A percentile compares a stretch with the other conserved stretches of the same genome.
phyloP scores from a whole-genome alignment of 1,140 invertebrate species.

The Idris sp. region DNA sequence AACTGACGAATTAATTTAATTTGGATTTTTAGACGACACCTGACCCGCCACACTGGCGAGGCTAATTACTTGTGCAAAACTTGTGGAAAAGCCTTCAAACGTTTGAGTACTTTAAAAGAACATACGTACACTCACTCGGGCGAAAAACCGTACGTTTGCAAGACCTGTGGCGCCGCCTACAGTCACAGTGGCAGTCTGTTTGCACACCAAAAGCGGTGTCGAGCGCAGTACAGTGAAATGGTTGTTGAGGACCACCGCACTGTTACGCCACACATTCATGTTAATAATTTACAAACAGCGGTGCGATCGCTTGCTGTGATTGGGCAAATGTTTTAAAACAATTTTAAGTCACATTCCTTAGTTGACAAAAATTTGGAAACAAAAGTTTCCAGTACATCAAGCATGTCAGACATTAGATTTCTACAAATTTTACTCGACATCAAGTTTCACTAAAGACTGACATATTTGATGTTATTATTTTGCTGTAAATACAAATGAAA shows the following conservation, averaged over 20 bases:
- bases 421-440: too few species aligned
- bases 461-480: too few species aligned
- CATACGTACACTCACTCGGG: conserved; percentile 81
- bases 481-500: too few species aligned
- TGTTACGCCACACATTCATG: conserved; percentile 71
- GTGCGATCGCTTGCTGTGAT: conserved; percentile 75
- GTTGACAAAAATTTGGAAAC: not conserved
- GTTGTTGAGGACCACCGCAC: conserved; percentile 71
- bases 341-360: conserved; percentile 22
- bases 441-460: too few species aligned
- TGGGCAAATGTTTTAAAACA: conserved; percentile 72
- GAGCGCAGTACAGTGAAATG: conserved; percentile 73
- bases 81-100: conserved; percentile 83
- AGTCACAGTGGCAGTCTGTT: conserved; percentile 77
- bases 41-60: conserved; percentile 81
- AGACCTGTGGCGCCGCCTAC: conserved; percentile 79
- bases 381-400: not conserved
- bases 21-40: conserved; percentile 71
- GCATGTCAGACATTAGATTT: too few species aligned
- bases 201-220: conserved; percentile 77
- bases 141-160: conserved; percentile 80
- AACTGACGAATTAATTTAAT: too few species aligned
- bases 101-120: conserved; percentile 80
- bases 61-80: conserved; percentile 81
- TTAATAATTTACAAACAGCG: conserved; percentile 74